Conservation (phyloP, 2,113 vertebrate species). For the Mus pahari region DNA sequence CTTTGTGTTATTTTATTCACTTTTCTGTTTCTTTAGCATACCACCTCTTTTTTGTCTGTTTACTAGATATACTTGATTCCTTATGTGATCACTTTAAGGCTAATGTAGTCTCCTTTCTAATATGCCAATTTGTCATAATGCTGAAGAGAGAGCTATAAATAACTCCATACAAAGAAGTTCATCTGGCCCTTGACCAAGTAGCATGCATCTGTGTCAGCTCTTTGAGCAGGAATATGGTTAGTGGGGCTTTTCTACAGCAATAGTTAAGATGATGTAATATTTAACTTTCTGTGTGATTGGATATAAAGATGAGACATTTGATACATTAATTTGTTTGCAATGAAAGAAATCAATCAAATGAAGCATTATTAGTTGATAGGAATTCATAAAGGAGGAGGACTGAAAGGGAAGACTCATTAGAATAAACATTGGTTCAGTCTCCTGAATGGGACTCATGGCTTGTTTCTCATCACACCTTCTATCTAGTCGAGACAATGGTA, state of each 20-base stretch:
- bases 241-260: background rate
- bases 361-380: background rate
- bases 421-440: background rate
- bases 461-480: slow-evolving; percentile 14
- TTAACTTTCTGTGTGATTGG: background rate
- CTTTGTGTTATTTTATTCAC: slow-evolving; percentile 24
- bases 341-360: background rate
- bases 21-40: background rate
- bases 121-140: background rate
- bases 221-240: background rate
- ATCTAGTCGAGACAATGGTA: background rate
- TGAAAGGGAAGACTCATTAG: background rate
- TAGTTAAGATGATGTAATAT: background rate
- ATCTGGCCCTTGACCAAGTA: background rate
- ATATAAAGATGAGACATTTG: background rate
- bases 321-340: background rate
- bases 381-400: background rate
- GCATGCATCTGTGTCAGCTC: background rate
- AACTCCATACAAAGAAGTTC: background rate
- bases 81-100: background rate
- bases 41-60: background rate
- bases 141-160: background rate
- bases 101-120: background rate
- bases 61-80: background rate
- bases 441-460: too few relatives aligned